These are phyloP conservation scores for Okapia johnstoni DNA, from an alignment of 2,113 vertebrate species.

Conservation along the genomic window DNA sequence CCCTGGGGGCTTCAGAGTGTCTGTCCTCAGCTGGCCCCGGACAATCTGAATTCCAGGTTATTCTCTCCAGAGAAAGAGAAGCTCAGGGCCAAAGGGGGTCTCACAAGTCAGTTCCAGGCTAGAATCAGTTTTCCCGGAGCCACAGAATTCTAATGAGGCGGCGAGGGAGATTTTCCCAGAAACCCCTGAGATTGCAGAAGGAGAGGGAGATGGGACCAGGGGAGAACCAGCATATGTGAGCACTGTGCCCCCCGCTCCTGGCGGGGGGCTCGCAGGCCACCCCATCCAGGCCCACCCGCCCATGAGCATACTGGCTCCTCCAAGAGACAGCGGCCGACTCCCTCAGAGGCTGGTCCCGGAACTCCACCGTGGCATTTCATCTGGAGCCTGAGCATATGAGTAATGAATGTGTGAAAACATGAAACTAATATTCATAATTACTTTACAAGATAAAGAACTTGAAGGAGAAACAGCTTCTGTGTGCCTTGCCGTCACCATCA, in stretches of 20 bases:
- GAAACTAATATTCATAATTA: slow-evolving; percentile 59
- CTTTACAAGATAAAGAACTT: slow-evolving; percentile 46
- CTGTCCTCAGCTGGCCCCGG: neutral
- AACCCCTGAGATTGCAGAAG: neutral
- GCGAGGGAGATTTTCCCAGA: neutral
- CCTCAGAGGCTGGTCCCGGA: neutral
- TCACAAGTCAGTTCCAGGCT: neutral
- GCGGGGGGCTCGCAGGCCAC: neutral
- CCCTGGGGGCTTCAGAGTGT: neutral
- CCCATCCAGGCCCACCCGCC: neutral
- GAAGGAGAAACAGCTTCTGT: slow-evolving; percentile 55
- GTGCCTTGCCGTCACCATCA: neutral
- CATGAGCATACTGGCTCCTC: accelerated
- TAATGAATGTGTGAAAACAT: slow-evolving; percentile 63
- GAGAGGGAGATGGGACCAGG: accelerated
- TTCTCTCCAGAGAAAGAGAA: neutral
- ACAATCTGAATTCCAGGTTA: neutral
- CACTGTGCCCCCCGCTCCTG: neutral
- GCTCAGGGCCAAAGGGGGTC: neutral
- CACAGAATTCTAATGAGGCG: neutral
- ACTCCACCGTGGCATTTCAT: neutral
- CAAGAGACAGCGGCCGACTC: neutral
- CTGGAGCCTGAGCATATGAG: slow-evolving; percentile 19
- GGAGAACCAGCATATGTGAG: neutral
- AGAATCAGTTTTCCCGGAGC: neutral